Evolutionary conservation across 1,140 invertebrate species (phyloP), one percentile per base, ranked within the genome.

Genomic region (Brachionus calyciflorus): DNA sequence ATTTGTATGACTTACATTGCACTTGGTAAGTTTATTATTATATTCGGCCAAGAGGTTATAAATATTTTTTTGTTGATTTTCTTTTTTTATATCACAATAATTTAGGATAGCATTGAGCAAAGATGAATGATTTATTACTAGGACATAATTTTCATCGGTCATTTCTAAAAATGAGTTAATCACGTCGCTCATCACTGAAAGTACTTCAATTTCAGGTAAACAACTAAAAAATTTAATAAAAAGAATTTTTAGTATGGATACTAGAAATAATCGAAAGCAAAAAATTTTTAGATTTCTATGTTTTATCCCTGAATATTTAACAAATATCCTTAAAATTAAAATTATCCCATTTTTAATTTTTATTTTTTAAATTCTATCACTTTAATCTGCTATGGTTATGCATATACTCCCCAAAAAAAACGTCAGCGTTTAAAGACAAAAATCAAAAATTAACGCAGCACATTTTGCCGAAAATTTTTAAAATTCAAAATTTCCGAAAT

Each of bases 61-160:
- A 14, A 73, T 49, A 41, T 49, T 51, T 28, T 49, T 55, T 28
- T 73, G n/a, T n/a, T n/a, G 69, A 30, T 49, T 33, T 24, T 9
- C 9, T 41, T 73, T 46, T 12, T 21, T 37, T 37, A 73, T 55
- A 19, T 26, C 21, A 55, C 69, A 73, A 49, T 73, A 14, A 73
- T 48, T 21, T 2, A 73, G 21, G 49, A 73, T 49, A 7, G 69
- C 28, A 28, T 55, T 73, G 1, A 73, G 44, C 12, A 73, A 40
- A 55, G 17, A 49, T 3, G 69, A 49, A 28, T 73, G 44, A 40
- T 73, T 73, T 49, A 73, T 55, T 10, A 73, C 69, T n/a, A 73
- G 46, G 10, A 17, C 21, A 49, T 49, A 73, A 30, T 28, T 73
- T 73, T 73, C 44, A 21, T 48, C 48, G 3, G 46, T n/a, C 14